These are phyloP conservation scores for Acipenser transmontanus DNA, from an alignment of 2,797 vertebrate species.

Conservation along the genomic window DNA sequence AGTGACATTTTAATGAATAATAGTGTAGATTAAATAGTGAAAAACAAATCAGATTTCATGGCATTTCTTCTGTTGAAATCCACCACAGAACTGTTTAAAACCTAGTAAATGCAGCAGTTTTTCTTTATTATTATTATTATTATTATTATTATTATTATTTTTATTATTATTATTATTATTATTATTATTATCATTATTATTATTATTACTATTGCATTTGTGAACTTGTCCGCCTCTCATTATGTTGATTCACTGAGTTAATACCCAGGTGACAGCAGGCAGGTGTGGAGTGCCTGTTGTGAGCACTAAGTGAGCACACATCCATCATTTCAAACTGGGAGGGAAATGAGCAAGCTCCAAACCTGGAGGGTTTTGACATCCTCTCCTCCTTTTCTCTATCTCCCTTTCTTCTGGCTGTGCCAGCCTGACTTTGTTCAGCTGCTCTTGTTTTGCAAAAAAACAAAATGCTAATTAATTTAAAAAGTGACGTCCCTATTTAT, in stretches of 20 bases:
- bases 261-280: conserved; percentile 61
- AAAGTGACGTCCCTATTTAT: too few species aligned
- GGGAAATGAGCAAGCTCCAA: conserved; percentile 23
- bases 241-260: conserved; percentile 75
- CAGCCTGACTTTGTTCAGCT: conserved; percentile 35
- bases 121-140: too few species aligned
- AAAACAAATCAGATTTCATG: too few species aligned
- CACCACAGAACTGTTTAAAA: too few species aligned
- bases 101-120: too few species aligned
- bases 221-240: conserved; percentile 64
- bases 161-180: too few species aligned
- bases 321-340: conserved; percentile 55
- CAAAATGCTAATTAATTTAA: too few species aligned
- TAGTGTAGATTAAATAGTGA: too few species aligned
- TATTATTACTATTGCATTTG: conserved; percentile 54
- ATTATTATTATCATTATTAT: too few species aligned
- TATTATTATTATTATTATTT: too few species aligned
- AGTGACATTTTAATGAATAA: not conserved
- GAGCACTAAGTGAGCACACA: conserved; percentile 38
- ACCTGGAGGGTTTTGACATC: conserved; percentile 34
- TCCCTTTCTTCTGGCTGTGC: conserved; percentile 41
- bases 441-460: not conserved
- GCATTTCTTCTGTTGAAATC: too few species aligned
- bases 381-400: conserved; percentile 21
- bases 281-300: conserved; percentile 47